Evolutionary conservation across 2,888 invertebrate genomes (phyloP).

Genomic region (Melikaiella ostensackeni): DNA sequence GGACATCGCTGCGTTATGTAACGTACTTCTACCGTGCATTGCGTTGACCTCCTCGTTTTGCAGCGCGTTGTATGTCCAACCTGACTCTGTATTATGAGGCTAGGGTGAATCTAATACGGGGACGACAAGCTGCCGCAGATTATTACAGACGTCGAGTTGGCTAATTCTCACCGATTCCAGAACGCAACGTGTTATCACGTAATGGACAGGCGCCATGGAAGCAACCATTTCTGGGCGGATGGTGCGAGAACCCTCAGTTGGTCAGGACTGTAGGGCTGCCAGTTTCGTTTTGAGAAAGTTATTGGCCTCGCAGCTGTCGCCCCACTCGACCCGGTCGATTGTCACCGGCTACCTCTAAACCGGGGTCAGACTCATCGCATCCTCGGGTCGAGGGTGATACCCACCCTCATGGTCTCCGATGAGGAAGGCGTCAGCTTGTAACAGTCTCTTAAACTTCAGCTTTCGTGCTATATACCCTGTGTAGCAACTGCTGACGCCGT

Average conservation of each 20-base stretch:
- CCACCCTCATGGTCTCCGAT: slow-evolving; percentile 60
- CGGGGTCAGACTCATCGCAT: slow-evolving; percentile 75
- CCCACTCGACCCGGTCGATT: slow-evolving; percentile 69
- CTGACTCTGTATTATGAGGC: slow-evolving; percentile 46
- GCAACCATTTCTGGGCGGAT: slow-evolving; percentile 49
- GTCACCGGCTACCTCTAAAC: slow-evolving; percentile 72
- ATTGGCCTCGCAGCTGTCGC: slow-evolving; percentile 76
- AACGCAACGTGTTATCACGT: slow-evolving; percentile 48
- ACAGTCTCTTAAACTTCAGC: slow-evolving; percentile 76
- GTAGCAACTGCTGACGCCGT: slow-evolving; percentile 76
- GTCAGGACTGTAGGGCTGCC: slow-evolving; percentile 53
- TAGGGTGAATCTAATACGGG: slow-evolving; percentile 39
- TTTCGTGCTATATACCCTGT: slow-evolving; percentile 50
- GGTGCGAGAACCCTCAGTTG: slow-evolving; percentile 48
- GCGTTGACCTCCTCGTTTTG: slow-evolving; percentile 33
- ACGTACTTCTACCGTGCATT: slow-evolving; percentile 32
- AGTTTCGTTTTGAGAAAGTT: slow-evolving; percentile 68
- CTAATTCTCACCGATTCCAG: slow-evolving; percentile 48
- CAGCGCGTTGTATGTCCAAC: slow-evolving; percentile 9
- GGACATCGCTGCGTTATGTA: slow-evolving; percentile 30
- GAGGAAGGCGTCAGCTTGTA: slow-evolving; percentile 76
- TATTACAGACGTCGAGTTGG: slow-evolving; percentile 48
- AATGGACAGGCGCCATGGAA: slow-evolving; percentile 50
- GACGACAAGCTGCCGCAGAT: slow-evolving; percentile 41
- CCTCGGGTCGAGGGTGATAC: slow-evolving; percentile 68